phyloP scores from a whole-genome alignment of 1,140 invertebrate species.

The Wasmannia auropunctata region DNA sequence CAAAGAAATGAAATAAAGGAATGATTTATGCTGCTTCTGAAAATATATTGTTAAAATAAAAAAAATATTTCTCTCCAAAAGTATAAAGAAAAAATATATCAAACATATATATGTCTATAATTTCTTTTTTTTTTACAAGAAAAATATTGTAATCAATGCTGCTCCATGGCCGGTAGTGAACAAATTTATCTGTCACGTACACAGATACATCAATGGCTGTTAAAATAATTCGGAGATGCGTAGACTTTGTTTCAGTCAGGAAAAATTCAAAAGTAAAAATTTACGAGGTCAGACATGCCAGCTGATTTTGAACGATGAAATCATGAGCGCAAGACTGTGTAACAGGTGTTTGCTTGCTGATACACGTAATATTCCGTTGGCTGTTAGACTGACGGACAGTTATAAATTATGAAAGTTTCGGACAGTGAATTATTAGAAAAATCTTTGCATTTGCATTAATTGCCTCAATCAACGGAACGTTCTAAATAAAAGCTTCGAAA shows the following conservation, averaged over 20 bases:
- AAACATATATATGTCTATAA: neutral
- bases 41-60: neutral
- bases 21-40: neutral
- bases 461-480: neutral
- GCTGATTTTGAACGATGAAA: constrained; percentile 21
- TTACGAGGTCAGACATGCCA: constrained; percentile 20
- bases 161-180: neutral
- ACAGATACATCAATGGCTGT: neutral
- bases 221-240: neutral
- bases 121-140: neutral
- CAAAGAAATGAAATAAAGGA: neutral
- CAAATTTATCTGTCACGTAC: neutral
- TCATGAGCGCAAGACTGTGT: neutral
- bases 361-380: constrained; percentile 37
- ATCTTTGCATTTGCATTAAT: constrained; percentile 11
- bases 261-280: neutral
- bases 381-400: constrained; percentile 12
- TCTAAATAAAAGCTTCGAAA: neutral
- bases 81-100: no score
- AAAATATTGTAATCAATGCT: neutral
- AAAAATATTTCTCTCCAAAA: neutral
- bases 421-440: constrained; percentile 12
- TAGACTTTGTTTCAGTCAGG: neutral
- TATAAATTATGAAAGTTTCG: constrained; percentile 15
- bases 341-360: constrained; percentile 22